These are phyloP conservation scores for Liasis olivaceus DNA, from an alignment of 2,797 vertebrate genomes.

Conservation along the genomic window DNA sequence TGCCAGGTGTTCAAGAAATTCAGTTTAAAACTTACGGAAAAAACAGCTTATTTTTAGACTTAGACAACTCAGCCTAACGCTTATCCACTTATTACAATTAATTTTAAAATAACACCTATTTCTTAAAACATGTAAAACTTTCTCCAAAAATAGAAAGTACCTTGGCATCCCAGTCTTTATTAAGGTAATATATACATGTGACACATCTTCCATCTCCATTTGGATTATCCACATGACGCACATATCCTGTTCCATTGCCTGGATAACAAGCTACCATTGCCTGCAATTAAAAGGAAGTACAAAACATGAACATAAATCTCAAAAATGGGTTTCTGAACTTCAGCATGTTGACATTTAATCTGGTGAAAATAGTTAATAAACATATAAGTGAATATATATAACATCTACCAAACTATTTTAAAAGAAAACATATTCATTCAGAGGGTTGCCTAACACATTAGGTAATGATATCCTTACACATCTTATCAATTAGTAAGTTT, in stretches of 20 bases:
- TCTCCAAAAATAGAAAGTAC: slow-evolving; percentile 67
- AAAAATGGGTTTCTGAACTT: background rate
- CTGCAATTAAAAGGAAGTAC: slow-evolving; percentile 71
- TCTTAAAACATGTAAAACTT: background rate
- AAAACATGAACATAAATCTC: background rate
- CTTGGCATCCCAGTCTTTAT: slow-evolving; percentile 96
- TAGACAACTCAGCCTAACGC: background rate
- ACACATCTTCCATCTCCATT: slow-evolving; percentile 94
- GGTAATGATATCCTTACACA: background rate
- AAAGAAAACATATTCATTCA: background rate
- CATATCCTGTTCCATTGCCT: slow-evolving; percentile 92
- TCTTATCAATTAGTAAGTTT: background rate
- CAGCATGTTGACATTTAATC: background rate
- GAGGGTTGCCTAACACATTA: background rate
- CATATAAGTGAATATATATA: background rate
- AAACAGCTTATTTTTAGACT: background rate
- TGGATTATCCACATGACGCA: slow-evolving; percentile 95
- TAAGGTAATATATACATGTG: slow-evolving; percentile 98
- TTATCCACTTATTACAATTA: background rate
- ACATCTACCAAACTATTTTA: background rate
- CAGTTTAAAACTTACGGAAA: background rate
- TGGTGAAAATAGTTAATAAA: background rate
- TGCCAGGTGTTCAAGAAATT: background rate
- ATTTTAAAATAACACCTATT: background rate
- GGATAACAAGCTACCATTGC: slow-evolving; percentile 98